These are phyloP conservation scores for Acronicta psi DNA, from an alignment of 2,888 invertebrate genomes.

Conservation along the genomic window DNA sequence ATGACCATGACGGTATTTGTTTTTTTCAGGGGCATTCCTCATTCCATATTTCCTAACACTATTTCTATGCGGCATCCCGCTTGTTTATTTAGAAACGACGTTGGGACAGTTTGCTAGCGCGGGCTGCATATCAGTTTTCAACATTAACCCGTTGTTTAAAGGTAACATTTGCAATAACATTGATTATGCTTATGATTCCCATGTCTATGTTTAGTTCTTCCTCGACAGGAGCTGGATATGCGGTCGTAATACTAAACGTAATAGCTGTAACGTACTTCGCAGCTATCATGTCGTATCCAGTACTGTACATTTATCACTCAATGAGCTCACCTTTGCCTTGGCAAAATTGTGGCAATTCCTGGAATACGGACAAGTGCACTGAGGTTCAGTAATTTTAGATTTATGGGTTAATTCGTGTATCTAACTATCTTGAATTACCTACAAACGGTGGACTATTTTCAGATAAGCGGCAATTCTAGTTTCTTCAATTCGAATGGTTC, in stretches of 20 bases:
- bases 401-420: conserved; percentile 35
- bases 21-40: conserved; percentile 93
- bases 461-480: conserved; percentile 80
- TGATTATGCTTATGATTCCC: conserved; percentile 30
- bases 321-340: conserved; percentile 92
- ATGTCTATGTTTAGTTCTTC: conserved; percentile 33
- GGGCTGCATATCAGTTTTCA: conserved; percentile 94
- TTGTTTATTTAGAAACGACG: conserved; percentile 96
- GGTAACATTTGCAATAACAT: conserved; percentile 84
- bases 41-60: conserved; percentile 95
- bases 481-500: conserved; percentile 71
- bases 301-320: conserved; percentile 93
- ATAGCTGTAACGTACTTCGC: conserved; percentile 95
- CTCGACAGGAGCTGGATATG: conserved; percentile 94
- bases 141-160: conserved; percentile 95
- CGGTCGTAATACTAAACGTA: conserved; percentile 93
- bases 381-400: conserved; percentile 80
- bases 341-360: conserved; percentile 93
- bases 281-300: conserved; percentile 95
- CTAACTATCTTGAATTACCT: conserved; percentile 16
- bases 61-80: conserved; percentile 94
- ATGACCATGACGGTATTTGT: not conserved
- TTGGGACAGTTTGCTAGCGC: conserved; percentile 95
- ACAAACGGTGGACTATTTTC: conserved; percentile 54
- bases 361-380: conserved; percentile 94